phyloP scores from a whole-genome alignment of 2,888 invertebrate species.

The Phymatocera aterrima region DNA sequence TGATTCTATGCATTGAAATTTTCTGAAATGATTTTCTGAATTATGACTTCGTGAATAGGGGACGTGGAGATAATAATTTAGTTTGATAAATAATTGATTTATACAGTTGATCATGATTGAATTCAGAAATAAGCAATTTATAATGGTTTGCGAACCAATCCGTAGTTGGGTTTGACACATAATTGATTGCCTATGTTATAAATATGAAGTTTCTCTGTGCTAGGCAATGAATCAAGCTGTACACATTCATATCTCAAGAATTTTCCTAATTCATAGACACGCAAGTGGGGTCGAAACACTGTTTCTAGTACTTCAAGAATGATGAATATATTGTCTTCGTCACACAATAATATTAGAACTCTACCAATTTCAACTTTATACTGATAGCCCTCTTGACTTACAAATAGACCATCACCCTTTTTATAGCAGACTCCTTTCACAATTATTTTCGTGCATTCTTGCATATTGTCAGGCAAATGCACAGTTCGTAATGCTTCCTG shows the following conservation, averaged over 20 bases:
- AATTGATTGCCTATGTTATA: constrained; percentile 47
- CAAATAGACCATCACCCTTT: constrained; percentile 45
- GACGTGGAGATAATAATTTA: neutral
- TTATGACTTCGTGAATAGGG: too few species aligned
- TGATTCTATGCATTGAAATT: too few species aligned
- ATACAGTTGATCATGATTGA: neutral
- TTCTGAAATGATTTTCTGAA: too few species aligned
- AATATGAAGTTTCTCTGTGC: constrained; percentile 49
- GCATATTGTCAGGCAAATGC: neutral
- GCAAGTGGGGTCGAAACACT: constrained; percentile 34
- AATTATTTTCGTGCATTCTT: too few species aligned
- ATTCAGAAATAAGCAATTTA: neutral
- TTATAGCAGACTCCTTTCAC: constrained; percentile 50
- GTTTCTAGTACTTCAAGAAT: constrained; percentile 47
- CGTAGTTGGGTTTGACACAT: constrained; percentile 49
- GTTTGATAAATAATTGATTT: neutral
- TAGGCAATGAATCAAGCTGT: constrained; percentile 38
- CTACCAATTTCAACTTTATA: constrained; percentile 47
- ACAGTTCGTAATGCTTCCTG: neutral
- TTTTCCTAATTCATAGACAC: constrained; percentile 44
- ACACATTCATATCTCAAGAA: constrained; percentile 47
- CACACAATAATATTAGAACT: constrained; percentile 45
- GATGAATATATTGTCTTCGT: constrained; percentile 18
- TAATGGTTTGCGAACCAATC: constrained; percentile 39
- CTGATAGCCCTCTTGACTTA: constrained; percentile 47